Evolutionary conservation across 2,888 invertebrate species (phyloP).

Genomic region (Noctua comes): DNA sequence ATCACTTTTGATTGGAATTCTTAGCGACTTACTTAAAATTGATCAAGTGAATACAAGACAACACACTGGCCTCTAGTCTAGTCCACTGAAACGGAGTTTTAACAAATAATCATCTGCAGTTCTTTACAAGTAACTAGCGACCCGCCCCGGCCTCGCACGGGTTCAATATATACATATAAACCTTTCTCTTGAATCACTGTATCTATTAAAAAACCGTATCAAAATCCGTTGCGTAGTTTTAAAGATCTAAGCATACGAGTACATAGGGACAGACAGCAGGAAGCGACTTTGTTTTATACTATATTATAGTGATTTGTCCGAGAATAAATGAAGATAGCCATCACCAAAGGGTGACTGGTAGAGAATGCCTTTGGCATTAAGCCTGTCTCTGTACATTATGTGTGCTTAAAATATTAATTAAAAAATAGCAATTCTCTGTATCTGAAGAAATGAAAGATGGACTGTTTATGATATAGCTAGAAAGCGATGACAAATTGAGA

Average conservation of each 20-base stretch:
- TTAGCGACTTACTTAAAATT: background rate
- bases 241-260: too few species aligned
- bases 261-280: too few species aligned
- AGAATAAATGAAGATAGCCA: background rate
- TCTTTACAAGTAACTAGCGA: too few species aligned
- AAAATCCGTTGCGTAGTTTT: too few species aligned
- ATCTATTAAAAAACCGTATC: too few species aligned
- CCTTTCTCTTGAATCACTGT: too few species aligned
- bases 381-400: background rate
- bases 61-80: background rate
- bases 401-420: background rate
- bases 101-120: background rate
- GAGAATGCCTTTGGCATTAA: background rate
- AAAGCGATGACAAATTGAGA: background rate
- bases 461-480: background rate
- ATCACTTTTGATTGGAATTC: slow-evolving; percentile 38
- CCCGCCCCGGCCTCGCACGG: too few species aligned
- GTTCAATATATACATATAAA: too few species aligned
- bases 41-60: background rate
- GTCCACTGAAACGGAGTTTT: background rate
- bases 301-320: background rate
- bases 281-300: too few species aligned
- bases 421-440: too few species aligned
- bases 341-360: background rate
- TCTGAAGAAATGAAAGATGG: background rate